These are phyloP conservation scores for Leptodactylus fallax DNA, from an alignment of 2,797 vertebrate genomes.

Conservation along the genomic window DNA sequence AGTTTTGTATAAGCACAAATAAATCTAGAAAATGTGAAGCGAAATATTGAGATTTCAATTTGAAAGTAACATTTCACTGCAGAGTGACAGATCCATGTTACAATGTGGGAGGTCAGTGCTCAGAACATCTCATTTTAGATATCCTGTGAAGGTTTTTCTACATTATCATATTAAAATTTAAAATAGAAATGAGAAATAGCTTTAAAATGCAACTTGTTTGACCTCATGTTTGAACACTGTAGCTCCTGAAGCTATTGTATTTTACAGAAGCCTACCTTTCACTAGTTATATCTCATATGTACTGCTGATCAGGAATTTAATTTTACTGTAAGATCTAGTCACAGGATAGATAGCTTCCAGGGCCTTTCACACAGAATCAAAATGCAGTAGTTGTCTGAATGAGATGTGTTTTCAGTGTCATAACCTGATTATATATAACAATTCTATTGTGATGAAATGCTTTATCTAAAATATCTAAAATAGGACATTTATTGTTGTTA, in stretches of 20 bases:
- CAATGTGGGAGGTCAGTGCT: background rate
- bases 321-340: background rate
- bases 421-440: no score
- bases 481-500: no score
- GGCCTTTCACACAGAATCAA: background rate
- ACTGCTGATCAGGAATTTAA: background rate
- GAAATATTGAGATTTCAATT: background rate
- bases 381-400: background rate
- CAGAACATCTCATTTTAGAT: background rate
- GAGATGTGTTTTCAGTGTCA: background rate
- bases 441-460: no score
- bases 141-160: background rate
- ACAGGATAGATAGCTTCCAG: background rate
- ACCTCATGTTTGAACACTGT: background rate
- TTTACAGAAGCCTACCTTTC: background rate
- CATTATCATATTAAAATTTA: background rate
- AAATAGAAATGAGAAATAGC: background rate
- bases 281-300: background rate
- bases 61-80: background rate
- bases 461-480: no score
- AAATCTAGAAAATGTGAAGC: no score
- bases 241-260: background rate
- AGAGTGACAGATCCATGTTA: background rate
- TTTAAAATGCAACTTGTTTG: background rate
- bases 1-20: no score